Conservation (phyloP, 2,113 vertebrate genomes). For the Apus apus region DNA sequence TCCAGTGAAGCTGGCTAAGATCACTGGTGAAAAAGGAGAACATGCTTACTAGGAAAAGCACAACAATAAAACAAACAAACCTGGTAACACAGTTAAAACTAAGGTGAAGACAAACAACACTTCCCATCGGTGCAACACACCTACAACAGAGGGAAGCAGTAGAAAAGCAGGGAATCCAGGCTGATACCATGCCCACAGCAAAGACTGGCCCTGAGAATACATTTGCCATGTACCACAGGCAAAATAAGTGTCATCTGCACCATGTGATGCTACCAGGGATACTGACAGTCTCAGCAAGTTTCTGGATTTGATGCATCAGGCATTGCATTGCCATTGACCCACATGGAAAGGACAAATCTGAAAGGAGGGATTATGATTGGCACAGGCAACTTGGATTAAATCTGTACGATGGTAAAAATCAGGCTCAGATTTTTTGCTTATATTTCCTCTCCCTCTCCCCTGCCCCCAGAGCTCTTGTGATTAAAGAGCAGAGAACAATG, state of each 20-base stretch:
- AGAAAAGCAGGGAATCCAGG: neutral
- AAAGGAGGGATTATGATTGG: constrained; percentile 61
- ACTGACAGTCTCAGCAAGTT: constrained; percentile 57
- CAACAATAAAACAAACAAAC: neutral
- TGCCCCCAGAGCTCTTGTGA: neutral
- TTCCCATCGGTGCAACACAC: neutral
- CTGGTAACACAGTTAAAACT: neutral
- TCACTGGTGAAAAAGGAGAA: neutral
- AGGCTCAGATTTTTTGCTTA: constrained; percentile 43
- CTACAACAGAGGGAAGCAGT: neutral
- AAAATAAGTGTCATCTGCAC: constrained; percentile 24
- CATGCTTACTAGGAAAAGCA: neutral
- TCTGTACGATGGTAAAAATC: neutral
- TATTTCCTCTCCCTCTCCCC: neutral
- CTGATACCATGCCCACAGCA: neutral
- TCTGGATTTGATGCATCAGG: constrained; percentile 60
- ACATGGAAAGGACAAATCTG: constrained; percentile 51
- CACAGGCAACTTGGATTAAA: constrained; percentile 39
- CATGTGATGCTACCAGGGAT: constrained; percentile 24
- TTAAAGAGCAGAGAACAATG: constrained; percentile 18
- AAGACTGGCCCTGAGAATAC: neutral
- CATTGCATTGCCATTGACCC: constrained; percentile 35
- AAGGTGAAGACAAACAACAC: neutral
- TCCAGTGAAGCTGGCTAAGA: neutral
- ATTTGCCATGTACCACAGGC: neutral